These are phyloP conservation scores for Brevipalpus yothersi DNA, from an alignment of 1,140 invertebrate species.

Conservation along the genomic window DNA sequence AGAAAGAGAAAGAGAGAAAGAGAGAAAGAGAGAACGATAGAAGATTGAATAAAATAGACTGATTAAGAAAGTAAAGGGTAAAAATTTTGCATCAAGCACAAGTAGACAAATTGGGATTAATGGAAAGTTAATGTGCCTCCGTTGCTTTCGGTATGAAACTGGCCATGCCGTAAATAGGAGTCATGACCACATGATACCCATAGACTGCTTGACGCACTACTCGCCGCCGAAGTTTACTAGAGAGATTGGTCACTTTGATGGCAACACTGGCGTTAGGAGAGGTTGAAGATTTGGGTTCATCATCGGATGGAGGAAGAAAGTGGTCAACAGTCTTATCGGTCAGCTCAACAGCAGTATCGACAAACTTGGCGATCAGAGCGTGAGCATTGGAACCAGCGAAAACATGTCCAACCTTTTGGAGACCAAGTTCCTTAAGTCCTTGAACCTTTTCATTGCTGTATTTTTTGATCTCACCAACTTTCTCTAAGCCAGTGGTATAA, in stretches of 20 bases:
- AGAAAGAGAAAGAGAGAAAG: too few relatives aligned
- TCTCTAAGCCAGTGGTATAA: neutral
- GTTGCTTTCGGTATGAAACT: too few relatives aligned
- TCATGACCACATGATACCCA: neutral
- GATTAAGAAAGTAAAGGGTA: too few relatives aligned
- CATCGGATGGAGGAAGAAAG: neutral
- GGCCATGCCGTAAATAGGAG: too few relatives aligned
- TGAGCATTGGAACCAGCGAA: neutral
- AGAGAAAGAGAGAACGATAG: too few relatives aligned
- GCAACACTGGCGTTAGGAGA: neutral
- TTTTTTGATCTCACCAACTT: neutral
- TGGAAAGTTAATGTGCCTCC: too few relatives aligned
- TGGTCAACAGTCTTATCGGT: constrained; percentile 1
- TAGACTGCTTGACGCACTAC: neutral
- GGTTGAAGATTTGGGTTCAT: neutral
- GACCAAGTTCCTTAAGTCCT: constrained; percentile 3
- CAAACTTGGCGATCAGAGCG: neutral
- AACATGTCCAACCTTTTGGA: constrained; percentile 6
- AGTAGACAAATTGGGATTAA: too few relatives aligned
- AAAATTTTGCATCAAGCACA: too few relatives aligned
- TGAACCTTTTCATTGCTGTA: neutral
- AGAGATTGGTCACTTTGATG: neutral
- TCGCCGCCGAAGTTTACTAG: neutral
- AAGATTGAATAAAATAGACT: too few relatives aligned
- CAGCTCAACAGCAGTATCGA: constrained; percentile 1